Base-by-base conservation (phyloP, 2,113 vertebrate species). In the Hassar affinis region DNA sequence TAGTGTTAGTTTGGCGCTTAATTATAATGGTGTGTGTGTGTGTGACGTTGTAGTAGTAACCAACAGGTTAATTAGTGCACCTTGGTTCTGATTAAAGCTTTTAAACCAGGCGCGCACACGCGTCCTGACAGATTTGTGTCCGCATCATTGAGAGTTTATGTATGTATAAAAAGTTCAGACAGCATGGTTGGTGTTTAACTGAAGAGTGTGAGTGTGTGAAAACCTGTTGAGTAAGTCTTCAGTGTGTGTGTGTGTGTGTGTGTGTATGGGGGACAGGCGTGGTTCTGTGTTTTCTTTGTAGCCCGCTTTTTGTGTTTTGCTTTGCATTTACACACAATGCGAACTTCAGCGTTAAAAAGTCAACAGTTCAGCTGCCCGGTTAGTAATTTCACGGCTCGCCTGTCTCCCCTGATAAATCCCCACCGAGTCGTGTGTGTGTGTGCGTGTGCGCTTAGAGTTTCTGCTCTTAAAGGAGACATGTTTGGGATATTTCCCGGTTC, bases 201-300 rank as follows among this genome's bases (percentile, higher is more conserved):
- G 56, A 25, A 51, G 11, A 4, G 17, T 25, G 35, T 35, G 69
- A 59, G 85, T 86, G 4, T 17, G 42, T 52, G 61, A 81, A 49
- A 87, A 89, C 88, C 88, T 88, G 88, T 87, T 87, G 81, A 86
- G 88, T 89, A 35, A 64, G 81, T 87, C 62, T 15, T 42, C 38
- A 3, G 38, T 72, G 78, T 72, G 81, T 68, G 80, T 74, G 15
- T 62, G 83, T 77, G 54, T 83, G 87, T 85, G 87, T n/a, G n/a
- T n/a, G n/a, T n/a, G n/a, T n/a, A n/a, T n/a, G 79, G 84, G 85
- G 85, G 87, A 87, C 86, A 88, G 88, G 87, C 88, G 80, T 87
- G 91, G 87, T 90, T 86, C 79, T n/a, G 86, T 85, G 89, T 89
- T 81, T 80, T 77, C 78, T 80, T 64, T 82, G 82, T 85, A 74